Percentiles rank a stretch among this genome's conserved stretches.
Conservation (phyloP, 2,888 invertebrate species). For the Tricholauxania praeusta region DNA sequence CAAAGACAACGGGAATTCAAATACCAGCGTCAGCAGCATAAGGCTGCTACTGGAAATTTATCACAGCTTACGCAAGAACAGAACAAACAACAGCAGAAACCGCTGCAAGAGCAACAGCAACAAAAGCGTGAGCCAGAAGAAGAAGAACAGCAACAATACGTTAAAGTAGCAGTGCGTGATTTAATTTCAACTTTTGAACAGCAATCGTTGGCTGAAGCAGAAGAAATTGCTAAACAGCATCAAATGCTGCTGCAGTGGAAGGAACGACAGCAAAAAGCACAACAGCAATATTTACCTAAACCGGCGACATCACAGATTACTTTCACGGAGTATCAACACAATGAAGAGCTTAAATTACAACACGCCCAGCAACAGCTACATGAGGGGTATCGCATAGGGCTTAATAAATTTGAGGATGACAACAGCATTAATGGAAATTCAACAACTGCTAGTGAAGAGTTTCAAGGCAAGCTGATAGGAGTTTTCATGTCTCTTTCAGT, state of each 20-base stretch:
- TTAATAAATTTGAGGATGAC: too few species aligned
- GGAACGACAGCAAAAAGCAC: slow-evolving; percentile 12
- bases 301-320: background rate
- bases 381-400: background rate
- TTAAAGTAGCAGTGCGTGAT: slow-evolving; percentile 68
- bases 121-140: slow-evolving; percentile 27
- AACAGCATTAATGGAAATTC: too few species aligned
- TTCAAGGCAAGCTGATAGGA: too few species aligned
- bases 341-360: background rate
- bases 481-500: too few species aligned
- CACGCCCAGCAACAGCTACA: background rate
- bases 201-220: slow-evolving; percentile 69
- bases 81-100: too few species aligned
- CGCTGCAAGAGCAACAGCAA: slow-evolving; percentile 27
- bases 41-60: background rate
- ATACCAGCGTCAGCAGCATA: slow-evolving; percentile 25
- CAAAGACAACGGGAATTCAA: slow-evolving; percentile 27
- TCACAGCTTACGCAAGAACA: too few species aligned
- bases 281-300: background rate
- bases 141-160: slow-evolving; percentile 54
- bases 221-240: slow-evolving; percentile 42
- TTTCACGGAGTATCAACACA: background rate
- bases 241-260: slow-evolving; percentile 1
- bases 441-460: too few species aligned
- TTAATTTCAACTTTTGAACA: slow-evolving; percentile 75